phyloP scores from a whole-genome alignment of 2,797 vertebrate species.

The Epinephelus awoara region DNA sequence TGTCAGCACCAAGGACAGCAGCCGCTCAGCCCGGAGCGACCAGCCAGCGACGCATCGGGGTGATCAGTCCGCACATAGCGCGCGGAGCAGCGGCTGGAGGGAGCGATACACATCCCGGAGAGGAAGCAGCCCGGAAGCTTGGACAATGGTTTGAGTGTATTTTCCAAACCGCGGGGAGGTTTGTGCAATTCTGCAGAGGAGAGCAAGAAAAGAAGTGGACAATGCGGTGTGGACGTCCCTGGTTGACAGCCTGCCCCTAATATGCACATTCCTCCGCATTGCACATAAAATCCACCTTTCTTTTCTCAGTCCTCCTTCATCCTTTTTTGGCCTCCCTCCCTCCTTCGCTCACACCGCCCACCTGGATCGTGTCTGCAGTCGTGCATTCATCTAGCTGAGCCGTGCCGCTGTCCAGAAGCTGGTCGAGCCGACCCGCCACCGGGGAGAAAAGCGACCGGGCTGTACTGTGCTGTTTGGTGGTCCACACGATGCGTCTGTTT shows the following conservation, averaged over 20 bases:
- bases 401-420: conserved; percentile 69
- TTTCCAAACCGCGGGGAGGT: not conserved
- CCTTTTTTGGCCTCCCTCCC: conserved; percentile 28
- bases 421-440: conserved; percentile 75
- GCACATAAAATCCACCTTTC: conserved; percentile 71
- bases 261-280: conserved; percentile 83
- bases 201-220: conserved; percentile 29
- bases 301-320: not conserved
- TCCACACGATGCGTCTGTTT: conserved; percentile 89
- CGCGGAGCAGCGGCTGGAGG: conserved; percentile 39
- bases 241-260: conserved; percentile 51
- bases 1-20: conserved; percentile 90
- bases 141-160: conserved; percentile 33
- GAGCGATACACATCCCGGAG: conserved; percentile 33
- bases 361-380: conserved; percentile 67
- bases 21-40: conserved; percentile 71
- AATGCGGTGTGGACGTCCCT: conserved; percentile 47
- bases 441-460: conserved; percentile 70
- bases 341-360: conserved; percentile 52
- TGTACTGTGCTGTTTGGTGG: conserved; percentile 67
- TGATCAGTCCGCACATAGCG: conserved; percentile 54
- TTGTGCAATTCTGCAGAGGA: conserved; percentile 36
- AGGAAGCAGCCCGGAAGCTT: conserved; percentile 17
- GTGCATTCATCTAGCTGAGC: conserved; percentile 52
- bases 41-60: conserved; percentile 57